phyloP scores from a whole-genome alignment of 1,140 invertebrate genomes.

The Cecropterus lyciades region DNA sequence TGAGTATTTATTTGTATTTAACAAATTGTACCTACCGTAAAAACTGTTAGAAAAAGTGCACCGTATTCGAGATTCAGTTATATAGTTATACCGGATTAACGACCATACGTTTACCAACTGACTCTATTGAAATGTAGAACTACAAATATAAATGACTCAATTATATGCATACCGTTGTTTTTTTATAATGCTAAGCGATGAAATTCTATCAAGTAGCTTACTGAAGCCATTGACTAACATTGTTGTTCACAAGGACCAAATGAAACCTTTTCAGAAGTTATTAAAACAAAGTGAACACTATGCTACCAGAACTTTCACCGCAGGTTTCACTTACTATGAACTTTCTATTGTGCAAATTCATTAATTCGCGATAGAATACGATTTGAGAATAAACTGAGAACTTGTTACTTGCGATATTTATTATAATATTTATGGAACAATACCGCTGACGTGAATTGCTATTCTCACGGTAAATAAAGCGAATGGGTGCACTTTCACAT shows the following conservation, averaged over 20 bases:
- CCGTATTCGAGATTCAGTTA: no score
- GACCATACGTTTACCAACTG: no score
- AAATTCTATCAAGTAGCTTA: no score
- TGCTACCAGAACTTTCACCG: conserved; percentile 53
- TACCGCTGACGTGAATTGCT: conserved; percentile 22
- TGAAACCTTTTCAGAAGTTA: conserved; percentile 9
- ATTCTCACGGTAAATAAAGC: conserved; percentile 28
- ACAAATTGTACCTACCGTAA: no score
- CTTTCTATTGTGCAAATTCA: conserved; percentile 60
- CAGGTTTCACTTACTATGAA: conserved; percentile 44
- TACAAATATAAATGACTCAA: no score
- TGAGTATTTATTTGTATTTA: no score
- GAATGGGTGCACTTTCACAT: conserved; percentile 28
- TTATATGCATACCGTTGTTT: no score
- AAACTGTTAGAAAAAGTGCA: no score
- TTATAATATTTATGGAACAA: conserved; percentile 26
- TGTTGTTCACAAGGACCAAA: background rate
- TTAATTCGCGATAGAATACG: conserved; percentile 44
- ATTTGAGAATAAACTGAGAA: conserved; percentile 29
- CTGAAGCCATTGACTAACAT: no score
- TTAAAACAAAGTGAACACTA: conserved; percentile 27
- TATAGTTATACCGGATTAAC: no score
- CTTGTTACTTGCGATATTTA: conserved; percentile 23
- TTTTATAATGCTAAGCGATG: no score
- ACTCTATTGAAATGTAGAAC: no score